Conservation (phyloP, 1,140 invertebrate species). For the Monochamus saltuarius region DNA sequence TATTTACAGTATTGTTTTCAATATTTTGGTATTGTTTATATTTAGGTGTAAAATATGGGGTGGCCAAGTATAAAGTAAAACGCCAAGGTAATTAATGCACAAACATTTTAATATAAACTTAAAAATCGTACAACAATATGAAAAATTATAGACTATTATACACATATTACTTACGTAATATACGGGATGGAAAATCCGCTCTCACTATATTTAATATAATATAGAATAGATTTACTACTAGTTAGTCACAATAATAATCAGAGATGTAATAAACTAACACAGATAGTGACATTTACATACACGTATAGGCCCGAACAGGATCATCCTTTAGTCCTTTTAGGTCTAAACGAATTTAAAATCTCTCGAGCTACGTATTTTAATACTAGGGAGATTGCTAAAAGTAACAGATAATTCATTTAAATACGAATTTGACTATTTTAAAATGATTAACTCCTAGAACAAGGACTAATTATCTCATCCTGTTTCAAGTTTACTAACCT, state of each 20-base stretch:
- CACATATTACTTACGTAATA: slow-evolving; percentile 55
- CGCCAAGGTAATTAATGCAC: slow-evolving; percentile 55
- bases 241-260: slow-evolving; percentile 46
- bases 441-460: background rate
- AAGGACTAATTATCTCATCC: slow-evolving; percentile 7
- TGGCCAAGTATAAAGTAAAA: too few species aligned
- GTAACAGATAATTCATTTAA: slow-evolving; percentile 1
- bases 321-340: slow-evolving; percentile 9
- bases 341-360: slow-evolving; percentile 3
- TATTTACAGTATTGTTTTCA: too few species aligned
- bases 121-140: slow-evolving; percentile 80
- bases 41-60: too few species aligned
- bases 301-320: slow-evolving; percentile 37
- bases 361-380: slow-evolving; percentile 4
- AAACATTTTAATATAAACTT: slow-evolving; percentile 82
- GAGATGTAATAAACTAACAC: slow-evolving; percentile 51
- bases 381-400: background rate
- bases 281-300: slow-evolving; percentile 49
- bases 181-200: slow-evolving; percentile 65
- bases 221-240: slow-evolving; percentile 45
- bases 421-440: background rate
- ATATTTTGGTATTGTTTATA: too few species aligned
- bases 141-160: slow-evolving; percentile 76
- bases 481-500: slow-evolving; percentile 28
- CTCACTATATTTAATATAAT: slow-evolving; percentile 59